phyloP scores from a whole-genome alignment of 2,888 invertebrate genomes.

The Agriopis marginaria region DNA sequence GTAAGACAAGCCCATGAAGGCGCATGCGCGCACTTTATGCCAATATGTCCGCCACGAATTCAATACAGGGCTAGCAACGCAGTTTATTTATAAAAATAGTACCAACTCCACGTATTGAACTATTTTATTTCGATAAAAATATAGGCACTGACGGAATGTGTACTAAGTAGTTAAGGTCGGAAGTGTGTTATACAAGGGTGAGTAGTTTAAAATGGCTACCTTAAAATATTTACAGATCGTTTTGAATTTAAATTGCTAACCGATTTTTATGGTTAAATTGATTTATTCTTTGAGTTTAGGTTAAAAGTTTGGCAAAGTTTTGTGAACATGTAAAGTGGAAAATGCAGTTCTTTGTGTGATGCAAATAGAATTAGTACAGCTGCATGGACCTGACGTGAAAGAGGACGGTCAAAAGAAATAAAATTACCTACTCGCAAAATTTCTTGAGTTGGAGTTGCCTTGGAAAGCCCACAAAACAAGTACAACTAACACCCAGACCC shows the following conservation, averaged over 20 bases:
- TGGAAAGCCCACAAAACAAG: no score
- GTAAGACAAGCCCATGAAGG: constrained; percentile 50
- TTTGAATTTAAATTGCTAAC: neutral
- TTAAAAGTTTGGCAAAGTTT: neutral
- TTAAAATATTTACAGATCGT: neutral
- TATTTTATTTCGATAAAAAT: neutral
- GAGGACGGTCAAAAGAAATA: no score
- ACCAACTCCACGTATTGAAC: neutral
- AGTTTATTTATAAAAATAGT: constrained; percentile 31
- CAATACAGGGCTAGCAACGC: constrained; percentile 29
- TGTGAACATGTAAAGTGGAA: neutral
- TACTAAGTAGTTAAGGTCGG: neutral
- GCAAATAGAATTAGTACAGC: no score
- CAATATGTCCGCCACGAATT: constrained; percentile 61
- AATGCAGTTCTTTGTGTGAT: no score
- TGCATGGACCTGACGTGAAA: no score
- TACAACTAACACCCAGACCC: no score
- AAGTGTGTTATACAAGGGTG: neutral
- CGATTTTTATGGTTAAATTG: neutral
- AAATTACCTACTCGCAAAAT: no score
- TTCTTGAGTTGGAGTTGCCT: no score
- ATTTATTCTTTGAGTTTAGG: neutral
- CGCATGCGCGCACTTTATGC: constrained; percentile 65
- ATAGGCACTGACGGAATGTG: neutral
- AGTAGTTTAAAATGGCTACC: constrained; percentile 15